These are phyloP conservation scores for Oryzias melastigma DNA, from an alignment of 2,113 vertebrate genomes.

Conservation along the genomic window DNA sequence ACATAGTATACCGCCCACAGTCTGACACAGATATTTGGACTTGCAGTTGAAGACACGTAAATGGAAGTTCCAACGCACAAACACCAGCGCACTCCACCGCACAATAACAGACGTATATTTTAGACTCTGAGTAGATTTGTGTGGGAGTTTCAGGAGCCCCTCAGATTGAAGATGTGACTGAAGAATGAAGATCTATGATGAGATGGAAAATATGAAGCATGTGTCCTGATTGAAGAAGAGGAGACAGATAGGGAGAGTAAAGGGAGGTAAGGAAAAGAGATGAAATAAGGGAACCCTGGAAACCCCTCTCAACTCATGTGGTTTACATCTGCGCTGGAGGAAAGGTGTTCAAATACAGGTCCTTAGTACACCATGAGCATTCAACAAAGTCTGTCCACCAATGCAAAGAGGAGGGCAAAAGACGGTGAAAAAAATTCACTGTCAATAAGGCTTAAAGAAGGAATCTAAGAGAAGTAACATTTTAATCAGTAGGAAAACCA, in stretches of 20 bases:
- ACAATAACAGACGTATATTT: slow-evolving; percentile 3
- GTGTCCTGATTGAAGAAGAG: slow-evolving; percentile 33
- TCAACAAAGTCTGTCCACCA: neutral
- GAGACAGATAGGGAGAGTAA: slow-evolving; percentile 39
- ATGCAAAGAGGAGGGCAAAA: no score
- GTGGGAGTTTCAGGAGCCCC: slow-evolving; percentile 21
- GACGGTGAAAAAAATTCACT: no score
- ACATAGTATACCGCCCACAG: slow-evolving; percentile 7
- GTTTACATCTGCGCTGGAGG: slow-evolving; percentile 52
- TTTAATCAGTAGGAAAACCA: no score
- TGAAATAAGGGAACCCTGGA: slow-evolving; percentile 35
- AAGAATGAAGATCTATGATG: slow-evolving; percentile 34
- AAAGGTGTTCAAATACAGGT: slow-evolving; percentile 27
- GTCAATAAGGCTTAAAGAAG: no score
- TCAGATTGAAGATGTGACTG: slow-evolving; percentile 46
- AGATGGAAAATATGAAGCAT: slow-evolving; percentile 58
- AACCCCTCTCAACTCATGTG: slow-evolving; percentile 33
- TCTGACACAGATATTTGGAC: slow-evolving; percentile 27
- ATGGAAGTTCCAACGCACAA: slow-evolving; percentile 3
- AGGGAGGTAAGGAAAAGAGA: slow-evolving; percentile 13
- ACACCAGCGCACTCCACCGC: neutral
- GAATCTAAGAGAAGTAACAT: no score
- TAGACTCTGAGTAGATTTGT: slow-evolving; percentile 18
- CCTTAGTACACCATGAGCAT: slow-evolving; percentile 7
- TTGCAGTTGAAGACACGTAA: slow-evolving; percentile 13